These are phyloP conservation scores for Hyperoplus lanceolatus DNA, from an alignment of 2,797 vertebrate genomes.

Conservation along the genomic window DNA sequence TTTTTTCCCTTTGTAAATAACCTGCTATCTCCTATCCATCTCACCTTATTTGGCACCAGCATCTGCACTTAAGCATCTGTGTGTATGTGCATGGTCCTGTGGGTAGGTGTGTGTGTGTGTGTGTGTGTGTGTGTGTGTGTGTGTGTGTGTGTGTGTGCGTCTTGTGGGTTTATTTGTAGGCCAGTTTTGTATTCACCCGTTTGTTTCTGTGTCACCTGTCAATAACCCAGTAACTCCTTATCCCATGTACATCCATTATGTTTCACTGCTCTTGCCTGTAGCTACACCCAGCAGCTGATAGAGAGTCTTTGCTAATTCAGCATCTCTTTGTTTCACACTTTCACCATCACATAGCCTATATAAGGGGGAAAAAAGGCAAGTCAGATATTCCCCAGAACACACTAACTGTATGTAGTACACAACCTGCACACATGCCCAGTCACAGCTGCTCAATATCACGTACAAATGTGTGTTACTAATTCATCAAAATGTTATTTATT, in stretches of 20 bases:
- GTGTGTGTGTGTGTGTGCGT: background rate
- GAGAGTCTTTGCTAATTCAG: constrained; percentile 39
- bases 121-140: background rate
- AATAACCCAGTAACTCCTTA: constrained; percentile 28
- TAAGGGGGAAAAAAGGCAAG: constrained; percentile 8
- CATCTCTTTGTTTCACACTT: constrained; percentile 38
- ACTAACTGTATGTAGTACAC: constrained; percentile 19
- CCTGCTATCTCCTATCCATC: constrained; percentile 68
- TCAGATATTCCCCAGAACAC: constrained; percentile 4
- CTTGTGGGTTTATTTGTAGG: background rate
- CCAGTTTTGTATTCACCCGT: constrained; percentile 9
- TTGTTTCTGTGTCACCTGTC: constrained; percentile 35
- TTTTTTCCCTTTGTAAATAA: constrained; percentile 79
- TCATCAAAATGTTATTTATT: constrained; percentile 77
- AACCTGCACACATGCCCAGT: constrained; percentile 14
- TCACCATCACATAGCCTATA: constrained; percentile 1
- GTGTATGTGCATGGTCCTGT: constrained; percentile 4
- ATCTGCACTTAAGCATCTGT: constrained; percentile 32
- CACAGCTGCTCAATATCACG: constrained; percentile 54
- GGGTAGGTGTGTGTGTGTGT: constrained; percentile 20
- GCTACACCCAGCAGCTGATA: constrained; percentile 1
- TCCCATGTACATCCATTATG: background rate
- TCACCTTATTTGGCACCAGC: constrained; percentile 69
- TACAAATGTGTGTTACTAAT: constrained; percentile 70
- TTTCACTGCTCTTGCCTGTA: constrained; percentile 1